Evolutionary conservation across 2,797 vertebrate genomes (phyloP).

Genomic region (Centroberyx gerrardi): DNA sequence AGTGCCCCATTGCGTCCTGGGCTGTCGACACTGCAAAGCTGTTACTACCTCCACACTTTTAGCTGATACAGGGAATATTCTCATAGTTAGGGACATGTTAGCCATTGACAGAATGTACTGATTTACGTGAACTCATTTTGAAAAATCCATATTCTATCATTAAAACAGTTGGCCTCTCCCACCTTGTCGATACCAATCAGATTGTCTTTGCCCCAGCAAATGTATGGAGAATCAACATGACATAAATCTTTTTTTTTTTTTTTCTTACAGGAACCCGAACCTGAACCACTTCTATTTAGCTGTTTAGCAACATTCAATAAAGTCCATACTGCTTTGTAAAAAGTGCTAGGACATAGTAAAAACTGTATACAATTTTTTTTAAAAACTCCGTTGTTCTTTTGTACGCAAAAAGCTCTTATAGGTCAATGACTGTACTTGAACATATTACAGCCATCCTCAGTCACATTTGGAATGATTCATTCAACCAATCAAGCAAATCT

Average conservation of each 20-base stretch:
- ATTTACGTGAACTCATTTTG: conserved; percentile 78
- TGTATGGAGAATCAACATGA: conserved; percentile 63
- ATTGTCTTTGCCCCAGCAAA: conserved; percentile 59
- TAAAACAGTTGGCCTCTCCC: conserved; percentile 66
- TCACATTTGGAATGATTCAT: conserved; percentile 42
- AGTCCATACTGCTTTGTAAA: background rate
- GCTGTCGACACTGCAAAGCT: conserved; percentile 25
- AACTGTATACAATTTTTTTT: too few relatives aligned
- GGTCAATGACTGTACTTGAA: background rate
- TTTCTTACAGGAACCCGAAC: conserved; percentile 35
- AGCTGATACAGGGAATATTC: conserved; percentile 52
- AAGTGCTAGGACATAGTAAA: background rate
- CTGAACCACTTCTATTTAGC: conserved; percentile 23
- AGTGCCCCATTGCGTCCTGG: conserved; percentile 8
- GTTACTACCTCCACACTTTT: conserved; percentile 24
- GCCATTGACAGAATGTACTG: conserved; percentile 63
- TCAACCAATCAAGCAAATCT: conserved; percentile 22
- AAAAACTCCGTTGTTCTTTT: background rate
- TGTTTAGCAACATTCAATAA: conserved; percentile 46
- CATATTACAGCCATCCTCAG: background rate
- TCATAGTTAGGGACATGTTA: conserved; percentile 46
- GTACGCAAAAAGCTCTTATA: conserved; percentile 15
- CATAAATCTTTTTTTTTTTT: conserved; percentile 36
- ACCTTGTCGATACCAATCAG: conserved; percentile 71
- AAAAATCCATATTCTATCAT: conserved; percentile 79